Evolutionary conservation across 2,113 vertebrate species (phyloP).

Genomic region (Gorsachius goisagi): DNA sequence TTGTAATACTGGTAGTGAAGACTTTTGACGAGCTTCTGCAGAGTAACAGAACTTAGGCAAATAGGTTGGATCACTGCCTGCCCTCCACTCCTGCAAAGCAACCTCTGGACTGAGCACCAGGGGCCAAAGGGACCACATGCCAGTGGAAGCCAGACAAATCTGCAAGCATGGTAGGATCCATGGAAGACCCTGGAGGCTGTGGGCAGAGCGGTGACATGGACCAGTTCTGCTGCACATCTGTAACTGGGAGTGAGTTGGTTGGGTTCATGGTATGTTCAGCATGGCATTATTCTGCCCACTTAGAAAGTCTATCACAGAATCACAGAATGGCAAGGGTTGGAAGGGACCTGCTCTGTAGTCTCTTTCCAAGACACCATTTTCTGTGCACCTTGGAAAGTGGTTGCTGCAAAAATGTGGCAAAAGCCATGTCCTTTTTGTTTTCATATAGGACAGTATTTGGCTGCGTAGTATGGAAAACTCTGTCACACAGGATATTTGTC

Average conservation of each 20-base stretch:
- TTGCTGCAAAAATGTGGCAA: neutral
- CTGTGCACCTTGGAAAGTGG: neutral
- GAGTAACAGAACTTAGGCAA: neutral
- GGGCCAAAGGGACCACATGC: neutral
- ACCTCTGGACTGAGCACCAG: neutral
- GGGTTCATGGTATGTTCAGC: neutral
- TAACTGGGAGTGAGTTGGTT: neutral
- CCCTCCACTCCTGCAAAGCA: neutral
- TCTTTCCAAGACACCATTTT: neutral
- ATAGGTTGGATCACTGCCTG: neutral
- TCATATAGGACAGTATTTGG: neutral
- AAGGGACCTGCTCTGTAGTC: too few species aligned
- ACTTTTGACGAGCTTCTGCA: neutral
- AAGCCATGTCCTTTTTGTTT: neutral
- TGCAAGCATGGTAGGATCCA: neutral
- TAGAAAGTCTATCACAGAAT: neutral
- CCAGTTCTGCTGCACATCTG: neutral
- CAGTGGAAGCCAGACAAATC: neutral
- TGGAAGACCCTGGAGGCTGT: neutral
- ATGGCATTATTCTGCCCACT: neutral
- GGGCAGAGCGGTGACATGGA: neutral
- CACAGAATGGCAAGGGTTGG: too few species aligned
- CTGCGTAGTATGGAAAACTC: neutral
- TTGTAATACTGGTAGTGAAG: neutral
- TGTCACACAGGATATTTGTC: accelerated